phyloP scores from a whole-genome alignment of 2,113 vertebrate genomes.

The Corythoichthys intestinalis region DNA sequence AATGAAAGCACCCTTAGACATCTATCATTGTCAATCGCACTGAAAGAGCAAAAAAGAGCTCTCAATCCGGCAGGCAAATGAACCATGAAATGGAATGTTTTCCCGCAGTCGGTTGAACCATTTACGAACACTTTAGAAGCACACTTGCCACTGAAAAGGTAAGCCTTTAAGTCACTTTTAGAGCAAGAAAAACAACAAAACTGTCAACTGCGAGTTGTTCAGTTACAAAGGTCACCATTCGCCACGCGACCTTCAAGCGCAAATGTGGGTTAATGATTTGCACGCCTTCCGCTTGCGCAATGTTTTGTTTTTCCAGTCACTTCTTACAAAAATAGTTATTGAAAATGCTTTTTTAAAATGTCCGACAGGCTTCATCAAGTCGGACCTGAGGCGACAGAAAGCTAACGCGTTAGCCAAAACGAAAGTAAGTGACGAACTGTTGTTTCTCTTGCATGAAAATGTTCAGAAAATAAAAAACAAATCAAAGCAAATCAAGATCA shows the following conservation, averaged over 20 bases:
- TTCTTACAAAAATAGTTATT: background rate
- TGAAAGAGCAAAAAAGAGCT: no score
- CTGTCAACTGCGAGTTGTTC: background rate
- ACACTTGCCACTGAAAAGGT: background rate
- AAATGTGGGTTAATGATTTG: slow-evolving; percentile 15
- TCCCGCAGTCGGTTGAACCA: background rate
- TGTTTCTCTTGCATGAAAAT: background rate
- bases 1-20: no score
- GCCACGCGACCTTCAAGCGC: background rate
- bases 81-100: no score
- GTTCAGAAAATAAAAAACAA: background rate
- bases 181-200: no score
- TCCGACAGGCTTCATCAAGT: slow-evolving; percentile 67
- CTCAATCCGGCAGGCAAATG: no score
- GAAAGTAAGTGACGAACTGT: slow-evolving; percentile 76
- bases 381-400: slow-evolving; percentile 84
- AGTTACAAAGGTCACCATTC: slow-evolving; percentile 3
- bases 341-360: background rate
- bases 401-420: slow-evolving; percentile 73
- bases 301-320: background rate
- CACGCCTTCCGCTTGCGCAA: background rate
- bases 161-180: no score
- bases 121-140: background rate
- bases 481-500: background rate
- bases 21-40: no score